Percentiles rank a stretch among this genome's conserved stretches.
Conservation (phyloP, 2,113 vertebrate species). For the Ophthalmolycus amberensis region DNA sequence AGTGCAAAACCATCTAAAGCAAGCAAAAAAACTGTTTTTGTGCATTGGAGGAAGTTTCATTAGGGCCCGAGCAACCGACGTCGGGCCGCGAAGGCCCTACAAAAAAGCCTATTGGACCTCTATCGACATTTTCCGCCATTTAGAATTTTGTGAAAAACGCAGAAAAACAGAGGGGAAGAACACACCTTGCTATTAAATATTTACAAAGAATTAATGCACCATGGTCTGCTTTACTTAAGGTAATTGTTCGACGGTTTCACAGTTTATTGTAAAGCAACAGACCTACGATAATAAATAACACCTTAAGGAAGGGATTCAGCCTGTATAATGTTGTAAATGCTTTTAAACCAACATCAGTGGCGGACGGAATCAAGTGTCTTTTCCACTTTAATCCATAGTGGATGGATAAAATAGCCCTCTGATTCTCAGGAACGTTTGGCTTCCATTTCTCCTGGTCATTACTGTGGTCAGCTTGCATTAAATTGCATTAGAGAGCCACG, state of each 20-base stretch:
- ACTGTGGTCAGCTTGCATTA: conserved; percentile 68
- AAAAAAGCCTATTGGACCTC: too few species aligned
- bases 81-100: too few species aligned
- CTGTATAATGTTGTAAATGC: conserved; percentile 14
- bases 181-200: background rate
- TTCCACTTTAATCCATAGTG: conserved; percentile 35
- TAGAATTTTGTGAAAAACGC: too few species aligned
- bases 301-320: background rate
- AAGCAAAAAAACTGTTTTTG: too few species aligned
- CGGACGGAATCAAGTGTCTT: conserved; percentile 36
- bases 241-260: background rate
- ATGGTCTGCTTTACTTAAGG: background rate
- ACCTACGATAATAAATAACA: background rate
- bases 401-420: conserved; percentile 34
- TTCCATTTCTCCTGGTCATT: conserved; percentile 62
- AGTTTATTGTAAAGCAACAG: background rate
- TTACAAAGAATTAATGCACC: background rate
- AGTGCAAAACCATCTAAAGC: too few species aligned
- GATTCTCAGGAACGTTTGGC: conserved; percentile 47
- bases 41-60: too few species aligned
- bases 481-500: conserved; percentile 65
- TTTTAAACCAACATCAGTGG: conserved; percentile 26
- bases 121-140: too few species aligned
- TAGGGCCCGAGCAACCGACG: too few species aligned
- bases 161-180: background rate